Evolutionary conservation across 2,797 vertebrate genomes (phyloP), one percentile per base, ranked within the genome.

Genomic region (Octomys mimax): DNA sequence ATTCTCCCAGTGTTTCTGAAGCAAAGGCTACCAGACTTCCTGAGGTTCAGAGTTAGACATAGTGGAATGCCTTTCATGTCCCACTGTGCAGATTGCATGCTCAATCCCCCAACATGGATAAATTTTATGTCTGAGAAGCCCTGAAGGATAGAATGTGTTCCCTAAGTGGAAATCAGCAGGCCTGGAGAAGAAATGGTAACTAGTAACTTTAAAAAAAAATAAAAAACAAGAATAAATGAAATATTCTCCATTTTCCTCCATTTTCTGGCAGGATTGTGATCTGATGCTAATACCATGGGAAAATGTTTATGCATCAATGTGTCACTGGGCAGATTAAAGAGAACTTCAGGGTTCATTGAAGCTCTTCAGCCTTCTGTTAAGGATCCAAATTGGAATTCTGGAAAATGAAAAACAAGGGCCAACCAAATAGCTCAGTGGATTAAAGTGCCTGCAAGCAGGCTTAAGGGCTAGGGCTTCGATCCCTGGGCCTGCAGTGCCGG

Each of bases 21-120:
- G 46, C 22, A 70, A 91, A 93, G 54, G 24, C 16, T 94, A 31
- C 52, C 77, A 75, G 84, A 75, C 1, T 70, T 95, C 42, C 78
- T 33, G n/a, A 46, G 73, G 68, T 70, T 77, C 14, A 24, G 64
- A 59, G 6, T 79, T 49, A 85, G 14, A 54, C 6, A 22, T 6
- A 13, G n/a, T 31, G 24, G 49, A 80, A 91, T 64, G 64, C 49
- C 22, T 92, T 92, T 83, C 33, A 39, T 80, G 75, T 94, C 19
- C 90, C 46, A 61, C 1, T 64, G 28, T 85, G 33, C 14, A 16
- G 14, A 57, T 57, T 57, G 54, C 9, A 59, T 36, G 28, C 33
- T 85, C 28, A 46, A 61, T 4, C 10, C 59, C 79, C 57, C 54
- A 3, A 4, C n/a, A 10, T 10, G 64, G 49, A 71, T 54, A 77